These are phyloP conservation scores for Baccha elongata DNA, from an alignment of 2,888 invertebrate species.

Conservation along the genomic window DNA sequence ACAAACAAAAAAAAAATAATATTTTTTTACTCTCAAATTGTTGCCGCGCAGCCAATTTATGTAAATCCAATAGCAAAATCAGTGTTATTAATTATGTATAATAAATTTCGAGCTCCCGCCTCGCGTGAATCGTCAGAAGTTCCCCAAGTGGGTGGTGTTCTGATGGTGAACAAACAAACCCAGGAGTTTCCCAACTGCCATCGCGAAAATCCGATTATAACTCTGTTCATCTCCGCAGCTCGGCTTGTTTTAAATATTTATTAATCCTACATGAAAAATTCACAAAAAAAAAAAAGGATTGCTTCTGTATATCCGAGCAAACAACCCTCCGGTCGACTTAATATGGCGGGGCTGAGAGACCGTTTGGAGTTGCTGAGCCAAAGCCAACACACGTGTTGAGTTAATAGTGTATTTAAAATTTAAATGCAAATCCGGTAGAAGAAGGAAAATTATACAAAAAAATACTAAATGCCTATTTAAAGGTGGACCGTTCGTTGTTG, in stretches of 20 bases:
- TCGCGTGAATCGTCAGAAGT: not conserved
- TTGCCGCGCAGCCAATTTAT: constrained; percentile 57
- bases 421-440: constrained; percentile 64
- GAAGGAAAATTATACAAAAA: constrained; percentile 27
- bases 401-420: constrained; percentile 71
- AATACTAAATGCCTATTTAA: not conserved
- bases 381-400: constrained; percentile 64
- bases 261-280: constrained; percentile 58
- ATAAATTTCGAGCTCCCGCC: constrained; percentile 44
- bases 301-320: constrained; percentile 9
- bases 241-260: constrained; percentile 64
- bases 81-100: constrained; percentile 68
- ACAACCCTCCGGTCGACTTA: not conserved
- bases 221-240: constrained; percentile 52
- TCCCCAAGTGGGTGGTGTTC: constrained; percentile 21
- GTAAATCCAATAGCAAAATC: constrained; percentile 70
- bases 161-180: not conserved
- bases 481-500: not conserved
- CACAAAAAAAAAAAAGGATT: constrained; percentile 25
- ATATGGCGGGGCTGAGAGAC: not conserved
- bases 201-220: constrained; percentile 67
- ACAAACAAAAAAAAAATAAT: constrained; percentile 7
- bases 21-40: constrained; percentile 31
- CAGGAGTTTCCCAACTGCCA: constrained; percentile 12
- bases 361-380: not conserved